Conservation (phyloP, 2,797 vertebrate species). For the Nannoperca australis region DNA sequence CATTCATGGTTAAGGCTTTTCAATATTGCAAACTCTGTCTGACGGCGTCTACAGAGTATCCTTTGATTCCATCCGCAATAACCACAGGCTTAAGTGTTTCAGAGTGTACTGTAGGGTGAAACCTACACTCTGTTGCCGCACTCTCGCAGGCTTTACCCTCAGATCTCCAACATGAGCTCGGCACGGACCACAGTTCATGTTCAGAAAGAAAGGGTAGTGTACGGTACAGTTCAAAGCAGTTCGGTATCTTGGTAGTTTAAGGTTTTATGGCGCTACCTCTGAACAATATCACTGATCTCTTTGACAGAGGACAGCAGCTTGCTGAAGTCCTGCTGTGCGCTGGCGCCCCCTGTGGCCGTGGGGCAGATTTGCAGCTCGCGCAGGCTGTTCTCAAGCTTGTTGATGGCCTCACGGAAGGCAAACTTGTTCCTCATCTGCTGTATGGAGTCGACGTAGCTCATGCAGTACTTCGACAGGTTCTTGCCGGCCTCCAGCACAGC, state of each 20-base stretch:
- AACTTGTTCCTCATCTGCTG: constrained; percentile 99
- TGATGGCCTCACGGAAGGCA: constrained; percentile 97
- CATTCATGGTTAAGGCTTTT: constrained; percentile 74
- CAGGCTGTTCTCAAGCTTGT: constrained; percentile 95
- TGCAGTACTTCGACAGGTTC: constrained; percentile 95
- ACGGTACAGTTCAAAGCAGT: constrained; percentile 41
- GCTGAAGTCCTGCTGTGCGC: constrained; percentile 94
- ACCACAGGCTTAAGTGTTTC: constrained; percentile 71
- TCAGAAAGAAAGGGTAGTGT: constrained; percentile 27
- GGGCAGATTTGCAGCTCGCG: constrained; percentile 98
- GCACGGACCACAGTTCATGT: constrained; percentile 33
- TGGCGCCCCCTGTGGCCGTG: constrained; percentile 87
- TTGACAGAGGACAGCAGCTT: constrained; percentile 96
- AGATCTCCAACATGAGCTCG: constrained; percentile 27
- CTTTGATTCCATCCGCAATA: constrained; percentile 64
- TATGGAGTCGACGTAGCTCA: constrained; percentile 97
- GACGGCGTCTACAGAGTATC: constrained; percentile 35
- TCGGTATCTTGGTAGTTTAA: constrained; percentile 26
- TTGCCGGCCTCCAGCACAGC: constrained; percentile 97
- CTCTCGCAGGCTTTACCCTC: constrained; percentile 31
- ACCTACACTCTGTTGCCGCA: constrained; percentile 41
- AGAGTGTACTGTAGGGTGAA: constrained; percentile 44
- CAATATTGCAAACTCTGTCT: constrained; percentile 45
- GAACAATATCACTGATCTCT: constrained; percentile 98
- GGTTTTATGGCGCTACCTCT: constrained; percentile 91